Conservation (phyloP, 2,113 vertebrate species). For the Phoenicopterus ruber region DNA sequence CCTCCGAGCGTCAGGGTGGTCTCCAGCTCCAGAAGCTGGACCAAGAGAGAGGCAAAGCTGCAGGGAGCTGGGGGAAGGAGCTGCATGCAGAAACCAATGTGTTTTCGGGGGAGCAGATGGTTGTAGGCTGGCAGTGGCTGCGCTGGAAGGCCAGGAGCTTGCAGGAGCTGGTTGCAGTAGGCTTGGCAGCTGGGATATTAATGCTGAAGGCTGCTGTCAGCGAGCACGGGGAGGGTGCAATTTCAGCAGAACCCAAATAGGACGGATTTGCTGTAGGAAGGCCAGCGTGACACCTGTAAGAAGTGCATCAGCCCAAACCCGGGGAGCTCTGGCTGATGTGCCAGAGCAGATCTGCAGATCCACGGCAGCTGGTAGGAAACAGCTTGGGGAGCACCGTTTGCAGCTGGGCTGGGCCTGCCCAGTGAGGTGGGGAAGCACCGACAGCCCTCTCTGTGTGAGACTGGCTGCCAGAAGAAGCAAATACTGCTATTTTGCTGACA, state of each 20-base stretch:
- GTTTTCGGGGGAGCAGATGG: neutral
- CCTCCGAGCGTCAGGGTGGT: rapidly evolving
- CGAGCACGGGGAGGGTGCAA: neutral
- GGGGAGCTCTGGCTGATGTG: neutral
- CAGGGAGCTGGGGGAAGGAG: neutral
- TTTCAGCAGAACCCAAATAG: neutral
- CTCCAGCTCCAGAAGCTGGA: neutral
- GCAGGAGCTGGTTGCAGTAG: rapidly evolving
- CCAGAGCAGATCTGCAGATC: neutral
- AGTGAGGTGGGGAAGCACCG: neutral
- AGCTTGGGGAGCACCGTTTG: neutral
- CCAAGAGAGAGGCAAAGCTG: neutral
- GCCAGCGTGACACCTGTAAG: neutral
- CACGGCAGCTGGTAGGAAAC: neutral
- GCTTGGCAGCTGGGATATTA: rapidly evolving
- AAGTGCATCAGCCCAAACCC: neutral
- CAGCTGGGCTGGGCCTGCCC: neutral
- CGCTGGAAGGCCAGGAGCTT: neutral
- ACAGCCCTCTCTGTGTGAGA: neutral
- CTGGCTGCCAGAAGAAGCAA: neutral
- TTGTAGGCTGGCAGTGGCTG: neutral
- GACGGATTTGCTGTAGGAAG: neutral
- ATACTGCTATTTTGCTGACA: neutral
- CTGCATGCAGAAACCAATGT: rapidly evolving
- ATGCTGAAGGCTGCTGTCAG: neutral